Evolutionary conservation across 2,113 vertebrate species (phyloP).

Genomic region (Poeciliopsis turrubarensis): DNA sequence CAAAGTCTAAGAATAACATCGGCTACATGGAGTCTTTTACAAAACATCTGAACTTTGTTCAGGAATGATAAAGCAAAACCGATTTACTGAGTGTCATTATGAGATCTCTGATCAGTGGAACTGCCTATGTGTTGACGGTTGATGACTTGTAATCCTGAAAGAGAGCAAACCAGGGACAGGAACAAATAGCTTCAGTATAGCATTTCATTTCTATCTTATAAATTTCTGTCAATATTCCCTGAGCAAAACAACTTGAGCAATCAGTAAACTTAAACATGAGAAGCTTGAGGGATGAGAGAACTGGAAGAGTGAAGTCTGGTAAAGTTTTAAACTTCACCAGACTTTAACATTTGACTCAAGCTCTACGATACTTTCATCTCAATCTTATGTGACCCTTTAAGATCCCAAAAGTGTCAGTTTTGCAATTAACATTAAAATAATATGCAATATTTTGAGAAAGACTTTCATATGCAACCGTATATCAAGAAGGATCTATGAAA

Average conservation of each 20-base stretch:
- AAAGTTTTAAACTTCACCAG: background rate
- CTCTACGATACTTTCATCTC: slow-evolving; percentile 23
- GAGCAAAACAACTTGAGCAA: slow-evolving; percentile 46
- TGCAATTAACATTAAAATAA: background rate
- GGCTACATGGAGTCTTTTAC: background rate
- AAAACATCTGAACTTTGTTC: slow-evolving; percentile 40
- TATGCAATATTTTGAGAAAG: slow-evolving; percentile 14
- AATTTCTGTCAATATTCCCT: slow-evolving; percentile 5
- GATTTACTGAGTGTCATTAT: slow-evolving; percentile 37
- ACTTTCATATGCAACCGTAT: background rate
- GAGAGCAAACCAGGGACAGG: slow-evolving; percentile 20
- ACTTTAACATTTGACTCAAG: slow-evolving; percentile 11
- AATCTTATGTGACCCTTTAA: background rate
- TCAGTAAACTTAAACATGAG: slow-evolving; percentile 39
- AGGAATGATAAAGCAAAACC: slow-evolving; percentile 33
- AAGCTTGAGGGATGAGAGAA: slow-evolving; percentile 9
- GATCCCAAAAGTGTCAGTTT: background rate
- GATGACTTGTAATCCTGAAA: slow-evolving; percentile 29
- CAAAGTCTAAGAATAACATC: slow-evolving; percentile 23
- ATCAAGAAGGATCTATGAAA: no score
- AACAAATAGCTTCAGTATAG: background rate
- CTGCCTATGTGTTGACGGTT: slow-evolving; percentile 19
- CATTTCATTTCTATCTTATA: slow-evolving; percentile 25
- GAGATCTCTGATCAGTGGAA: slow-evolving; percentile 23
- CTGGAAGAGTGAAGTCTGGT: background rate